Evolutionary conservation across 2,888 invertebrate genomes (phyloP).

Genomic region (Nipponacmea schrenckii): DNA sequence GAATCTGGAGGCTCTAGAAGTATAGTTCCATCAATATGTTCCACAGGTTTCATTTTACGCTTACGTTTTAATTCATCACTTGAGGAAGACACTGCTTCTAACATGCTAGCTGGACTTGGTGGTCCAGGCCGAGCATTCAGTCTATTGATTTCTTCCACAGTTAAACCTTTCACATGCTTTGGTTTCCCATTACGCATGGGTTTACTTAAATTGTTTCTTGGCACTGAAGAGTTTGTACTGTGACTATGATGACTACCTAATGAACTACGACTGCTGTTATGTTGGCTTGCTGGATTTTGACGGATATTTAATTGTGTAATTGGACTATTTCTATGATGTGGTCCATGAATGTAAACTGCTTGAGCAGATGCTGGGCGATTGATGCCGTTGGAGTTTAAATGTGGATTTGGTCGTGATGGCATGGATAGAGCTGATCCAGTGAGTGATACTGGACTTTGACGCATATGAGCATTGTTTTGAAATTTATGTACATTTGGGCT

Average conservation of each 20-base stretch:
- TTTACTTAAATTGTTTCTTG: constrained; percentile 21
- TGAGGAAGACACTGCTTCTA: constrained; percentile 92
- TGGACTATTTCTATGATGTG: constrained; percentile 40
- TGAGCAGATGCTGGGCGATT: constrained; percentile 50
- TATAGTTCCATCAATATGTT: constrained; percentile 61
- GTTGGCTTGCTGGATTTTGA: constrained; percentile 34
- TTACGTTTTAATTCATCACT: constrained; percentile 50
- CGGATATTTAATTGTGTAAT: constrained; percentile 48
- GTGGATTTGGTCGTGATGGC: constrained; percentile 34
- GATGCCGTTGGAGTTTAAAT: constrained; percentile 43
- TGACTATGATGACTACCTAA: constrained; percentile 58
- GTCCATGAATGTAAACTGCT: constrained; percentile 27
- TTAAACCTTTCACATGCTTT: constrained; percentile 77
- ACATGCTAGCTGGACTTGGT: constrained; percentile 84
- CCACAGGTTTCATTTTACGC: constrained; percentile 21
- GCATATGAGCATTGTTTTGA: constrained; percentile 6
- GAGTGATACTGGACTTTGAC: constrained; percentile 33
- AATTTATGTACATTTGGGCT: constrained; percentile 23
- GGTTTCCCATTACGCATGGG: constrained; percentile 19
- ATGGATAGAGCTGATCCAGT: constrained; percentile 38
- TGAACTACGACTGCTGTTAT: constrained; percentile 47
- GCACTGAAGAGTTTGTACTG: constrained; percentile 48
- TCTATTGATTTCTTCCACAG: constrained; percentile 92
- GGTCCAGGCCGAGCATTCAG: constrained; percentile 89
- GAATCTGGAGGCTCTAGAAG: constrained; percentile 66